Percentiles rank a stretch among this genome's conserved stretches.
These are phyloP conservation scores for Malaclemys terrapin DNA, from an alignment of 2,113 vertebrate genomes.

Conservation along the genomic window DNA sequence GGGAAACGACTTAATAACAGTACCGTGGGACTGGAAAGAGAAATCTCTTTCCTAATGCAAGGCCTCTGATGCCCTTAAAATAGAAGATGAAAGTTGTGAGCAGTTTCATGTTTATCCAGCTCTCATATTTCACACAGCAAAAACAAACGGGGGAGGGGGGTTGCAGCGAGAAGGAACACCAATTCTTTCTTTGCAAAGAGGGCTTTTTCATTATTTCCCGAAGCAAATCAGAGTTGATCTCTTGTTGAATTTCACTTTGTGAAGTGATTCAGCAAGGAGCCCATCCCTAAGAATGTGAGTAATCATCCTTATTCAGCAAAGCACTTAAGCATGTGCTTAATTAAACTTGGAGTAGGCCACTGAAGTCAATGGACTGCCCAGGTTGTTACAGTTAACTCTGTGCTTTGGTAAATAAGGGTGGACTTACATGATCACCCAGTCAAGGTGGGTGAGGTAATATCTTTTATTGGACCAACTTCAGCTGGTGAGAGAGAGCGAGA, in stretches of 20 bases:
- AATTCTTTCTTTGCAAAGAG: background rate
- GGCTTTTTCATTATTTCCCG: accelerated
- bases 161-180: background rate
- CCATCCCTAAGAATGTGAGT: background rate
- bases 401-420: background rate
- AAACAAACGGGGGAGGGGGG: accelerated
- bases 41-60: background rate
- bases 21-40: accelerated
- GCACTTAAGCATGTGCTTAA: background rate
- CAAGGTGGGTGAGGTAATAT: background rate
- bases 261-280: background rate
- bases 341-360: background rate
- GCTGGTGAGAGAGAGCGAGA: background rate
- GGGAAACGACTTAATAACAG: background rate
- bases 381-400: background rate
- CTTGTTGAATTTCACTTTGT: background rate
- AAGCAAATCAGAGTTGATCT: accelerated
- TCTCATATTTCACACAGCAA: background rate
- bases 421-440: background rate
- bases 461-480: background rate
- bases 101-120: background rate
- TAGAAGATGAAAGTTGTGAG: background rate
- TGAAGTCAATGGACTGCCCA: background rate
- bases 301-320: background rate
- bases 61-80: conserved; percentile 11